Evolutionary conservation across 2,113 vertebrate genomes (phyloP).

Genomic region (Sula dactylatra): DNA sequence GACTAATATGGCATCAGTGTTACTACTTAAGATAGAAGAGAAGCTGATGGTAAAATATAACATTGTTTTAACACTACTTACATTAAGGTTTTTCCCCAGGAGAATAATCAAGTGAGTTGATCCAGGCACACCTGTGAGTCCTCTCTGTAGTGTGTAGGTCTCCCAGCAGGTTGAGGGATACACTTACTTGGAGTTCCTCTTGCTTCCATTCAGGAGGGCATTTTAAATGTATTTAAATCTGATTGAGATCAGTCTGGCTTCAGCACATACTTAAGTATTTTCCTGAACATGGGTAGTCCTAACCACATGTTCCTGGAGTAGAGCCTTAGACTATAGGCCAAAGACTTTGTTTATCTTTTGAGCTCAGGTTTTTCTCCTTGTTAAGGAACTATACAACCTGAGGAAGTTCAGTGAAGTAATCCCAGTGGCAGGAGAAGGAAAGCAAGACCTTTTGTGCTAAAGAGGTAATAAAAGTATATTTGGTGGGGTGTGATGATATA

Average conservation of each 20-base stretch:
- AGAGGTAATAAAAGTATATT: neutral
- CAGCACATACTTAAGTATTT: neutral
- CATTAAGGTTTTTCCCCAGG: neutral
- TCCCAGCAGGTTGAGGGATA: neutral
- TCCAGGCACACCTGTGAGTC: neutral
- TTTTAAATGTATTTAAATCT: neutral
- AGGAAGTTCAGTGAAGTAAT: neutral
- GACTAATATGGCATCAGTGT: neutral
- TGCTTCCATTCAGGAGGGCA: neutral
- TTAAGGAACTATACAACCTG: neutral
- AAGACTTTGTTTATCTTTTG: neutral
- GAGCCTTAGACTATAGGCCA: neutral
- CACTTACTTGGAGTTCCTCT: neutral
- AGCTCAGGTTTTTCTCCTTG: neutral
- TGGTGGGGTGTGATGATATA: neutral
- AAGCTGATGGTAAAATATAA: neutral
- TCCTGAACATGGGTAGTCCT: neutral
- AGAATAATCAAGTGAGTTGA: neutral
- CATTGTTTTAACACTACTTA: neutral
- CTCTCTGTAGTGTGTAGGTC: neutral
- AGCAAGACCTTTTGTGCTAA: neutral
- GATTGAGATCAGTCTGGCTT: neutral
- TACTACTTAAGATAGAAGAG: neutral
- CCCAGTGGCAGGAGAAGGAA: neutral
- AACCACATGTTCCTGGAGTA: neutral